These are phyloP conservation scores for Craterocephalus amniculus DNA, from an alignment of 2,797 vertebrate species.

Conservation along the genomic window DNA sequence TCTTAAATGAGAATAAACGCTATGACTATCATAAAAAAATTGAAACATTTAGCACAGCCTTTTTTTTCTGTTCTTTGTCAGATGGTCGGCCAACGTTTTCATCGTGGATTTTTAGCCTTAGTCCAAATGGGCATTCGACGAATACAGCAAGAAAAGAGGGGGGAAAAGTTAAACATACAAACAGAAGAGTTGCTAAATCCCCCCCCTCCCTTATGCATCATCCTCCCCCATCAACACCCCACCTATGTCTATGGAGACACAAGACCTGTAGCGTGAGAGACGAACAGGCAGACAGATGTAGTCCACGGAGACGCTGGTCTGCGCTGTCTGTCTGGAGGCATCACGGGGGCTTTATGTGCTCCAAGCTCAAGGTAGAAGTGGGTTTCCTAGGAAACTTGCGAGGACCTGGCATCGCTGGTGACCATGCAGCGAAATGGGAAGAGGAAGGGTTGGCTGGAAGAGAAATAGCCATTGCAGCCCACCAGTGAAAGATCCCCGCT, in stretches of 20 bases:
- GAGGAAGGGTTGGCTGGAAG: conserved; percentile 52
- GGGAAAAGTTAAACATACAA: conserved; percentile 61
- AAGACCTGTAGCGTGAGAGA: conserved; percentile 64
- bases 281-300: conserved; percentile 70
- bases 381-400: conserved; percentile 56
- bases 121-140: conserved; percentile 85
- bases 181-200: conserved; percentile 71
- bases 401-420: conserved; percentile 49
- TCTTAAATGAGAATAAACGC: conserved; percentile 90
- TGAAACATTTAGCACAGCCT: conserved; percentile 91
- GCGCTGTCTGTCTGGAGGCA: conserved; percentile 63
- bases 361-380: conserved; percentile 60
- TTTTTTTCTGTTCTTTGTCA: conserved; percentile 67
- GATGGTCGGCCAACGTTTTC: conserved; percentile 83
- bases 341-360: conserved; percentile 53
- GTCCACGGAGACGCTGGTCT: conserved; percentile 69
- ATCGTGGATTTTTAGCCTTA: conserved; percentile 68
- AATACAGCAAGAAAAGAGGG: conserved; percentile 83
- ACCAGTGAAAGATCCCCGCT: conserved; percentile 54
- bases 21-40: conserved; percentile 77
- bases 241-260: conserved; percentile 68
- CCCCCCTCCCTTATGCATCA: conserved; percentile 49
- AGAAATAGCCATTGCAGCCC: conserved; percentile 62
- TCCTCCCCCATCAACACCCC: conserved; percentile 62
- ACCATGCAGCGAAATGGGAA: conserved; percentile 49